A percentile compares a stretch with the other conserved stretches of the same genome.
Evolutionary conservation across 2,888 invertebrate species (phyloP).

Genomic region (Schrankia costaestrigalis): DNA sequence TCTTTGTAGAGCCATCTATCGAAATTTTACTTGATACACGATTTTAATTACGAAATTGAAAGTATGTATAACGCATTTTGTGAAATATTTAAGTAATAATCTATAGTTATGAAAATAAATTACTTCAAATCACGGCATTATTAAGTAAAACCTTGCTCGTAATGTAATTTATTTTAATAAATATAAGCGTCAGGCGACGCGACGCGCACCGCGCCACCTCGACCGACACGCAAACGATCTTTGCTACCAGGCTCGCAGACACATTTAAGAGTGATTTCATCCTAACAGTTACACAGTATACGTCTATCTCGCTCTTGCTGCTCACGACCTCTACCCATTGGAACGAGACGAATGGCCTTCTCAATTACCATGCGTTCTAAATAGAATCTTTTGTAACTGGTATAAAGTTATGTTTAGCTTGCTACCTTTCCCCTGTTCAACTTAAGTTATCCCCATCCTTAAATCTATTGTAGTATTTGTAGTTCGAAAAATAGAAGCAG

Average conservation of each 20-base stretch:
- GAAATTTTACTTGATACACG: not conserved
- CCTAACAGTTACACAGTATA: constrained; percentile 19
- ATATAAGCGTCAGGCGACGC: not conserved
- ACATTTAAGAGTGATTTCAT: constrained; percentile 11
- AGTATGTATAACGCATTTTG: no score
- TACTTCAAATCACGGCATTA: no score
- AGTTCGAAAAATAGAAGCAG: constrained; percentile 60
- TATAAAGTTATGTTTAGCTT: constrained; percentile 38
- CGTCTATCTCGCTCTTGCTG: constrained; percentile 53
- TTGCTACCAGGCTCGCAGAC: constrained; percentile 64
- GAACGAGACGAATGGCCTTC: constrained; percentile 52
- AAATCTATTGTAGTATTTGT: constrained; percentile 42
- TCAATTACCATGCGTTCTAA: constrained; percentile 30
- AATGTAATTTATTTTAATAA: no score
- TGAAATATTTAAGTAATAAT: no score
- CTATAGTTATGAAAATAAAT: no score
- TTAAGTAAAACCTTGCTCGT: no score
- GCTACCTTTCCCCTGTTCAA: constrained; percentile 23
- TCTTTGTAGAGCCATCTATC: constrained; percentile 8
- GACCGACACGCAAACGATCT: constrained; percentile 78
- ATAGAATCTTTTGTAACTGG: constrained; percentile 23
- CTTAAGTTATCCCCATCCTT: constrained; percentile 45
- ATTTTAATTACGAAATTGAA: no score
- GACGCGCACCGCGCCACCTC: constrained; percentile 73
- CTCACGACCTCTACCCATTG: constrained; percentile 43